Evolutionary conservation across 2,888 invertebrate genomes (phyloP).

Genomic region (Scrobipalpa atriplicella): DNA sequence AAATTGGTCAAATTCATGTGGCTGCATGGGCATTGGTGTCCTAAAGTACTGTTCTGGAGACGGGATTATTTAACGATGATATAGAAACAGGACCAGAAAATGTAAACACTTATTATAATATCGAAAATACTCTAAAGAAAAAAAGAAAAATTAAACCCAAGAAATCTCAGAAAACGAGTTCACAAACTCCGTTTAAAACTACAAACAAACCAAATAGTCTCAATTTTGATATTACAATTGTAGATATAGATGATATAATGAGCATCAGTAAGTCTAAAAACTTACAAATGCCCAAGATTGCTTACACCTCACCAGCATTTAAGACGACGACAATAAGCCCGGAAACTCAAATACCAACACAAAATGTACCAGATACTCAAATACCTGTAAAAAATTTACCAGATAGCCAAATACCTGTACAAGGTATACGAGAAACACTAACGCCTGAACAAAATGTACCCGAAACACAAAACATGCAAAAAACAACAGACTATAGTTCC

Average conservation of each 20-base stretch:
- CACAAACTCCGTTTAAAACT: background rate
- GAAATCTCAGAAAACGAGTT: no score
- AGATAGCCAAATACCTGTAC: background rate
- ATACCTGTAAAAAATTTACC: no score
- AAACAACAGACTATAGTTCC: no score
- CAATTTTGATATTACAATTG: conserved; percentile 17
- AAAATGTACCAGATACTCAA: background rate
- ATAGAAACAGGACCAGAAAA: background rate
- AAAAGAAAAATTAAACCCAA: background rate
- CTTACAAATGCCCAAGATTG: background rate
- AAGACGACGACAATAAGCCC: background rate
- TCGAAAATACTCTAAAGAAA: background rate
- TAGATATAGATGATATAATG: conserved; percentile 17
- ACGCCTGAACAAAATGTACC: no score
- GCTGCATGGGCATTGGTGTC: conserved; percentile 65
- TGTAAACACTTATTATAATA: background rate
- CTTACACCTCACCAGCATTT: background rate
- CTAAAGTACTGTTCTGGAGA: conserved; percentile 57
- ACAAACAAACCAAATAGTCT: background rate
- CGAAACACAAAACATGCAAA: no score
- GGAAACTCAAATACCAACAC: background rate
- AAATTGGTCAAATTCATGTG: conserved; percentile 57
- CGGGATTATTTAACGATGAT: conserved; percentile 21
- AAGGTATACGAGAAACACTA: no score
- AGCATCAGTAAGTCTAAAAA: background rate